Evolutionary conservation across 2,113 vertebrate species (phyloP).

Genomic region (Pituophis catenifer): DNA sequence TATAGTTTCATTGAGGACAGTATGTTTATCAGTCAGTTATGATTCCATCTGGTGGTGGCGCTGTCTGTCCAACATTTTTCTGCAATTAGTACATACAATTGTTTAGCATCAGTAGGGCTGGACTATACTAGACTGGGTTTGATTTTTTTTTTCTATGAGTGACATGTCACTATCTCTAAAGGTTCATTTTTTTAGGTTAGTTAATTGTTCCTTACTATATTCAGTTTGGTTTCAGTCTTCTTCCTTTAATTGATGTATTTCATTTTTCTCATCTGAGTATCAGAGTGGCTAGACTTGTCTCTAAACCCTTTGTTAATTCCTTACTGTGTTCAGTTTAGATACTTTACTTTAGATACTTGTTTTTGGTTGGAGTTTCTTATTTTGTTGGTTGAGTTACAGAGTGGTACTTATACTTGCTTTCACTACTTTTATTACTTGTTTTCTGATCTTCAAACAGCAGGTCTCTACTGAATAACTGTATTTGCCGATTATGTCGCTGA

Average conservation of each 20-base stretch:
- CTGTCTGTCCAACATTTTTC: neutral
- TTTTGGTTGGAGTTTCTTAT: neutral
- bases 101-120: neutral
- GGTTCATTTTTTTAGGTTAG: neutral
- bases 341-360: no score
- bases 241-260: neutral
- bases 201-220: neutral
- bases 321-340: neutral
- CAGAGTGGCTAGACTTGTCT: neutral
- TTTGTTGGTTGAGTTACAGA: neutral
- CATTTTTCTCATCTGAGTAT: neutral
- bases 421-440: neutral
- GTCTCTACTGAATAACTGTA: neutral
- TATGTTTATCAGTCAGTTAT: neutral
- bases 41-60: neutral
- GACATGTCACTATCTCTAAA: neutral
- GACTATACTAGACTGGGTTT: neutral
- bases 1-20: neutral
- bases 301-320: neutral
- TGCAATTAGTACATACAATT: neutral
- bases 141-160: neutral
- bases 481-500: neutral
- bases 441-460: neutral
- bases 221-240: neutral
- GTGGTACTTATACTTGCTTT: neutral